A percentile compares a stretch with the other conserved stretches of the same genome.
These are phyloP conservation scores for Andrena hattorfiana DNA, from an alignment of 2,888 invertebrate genomes.

Conservation along the genomic window DNA sequence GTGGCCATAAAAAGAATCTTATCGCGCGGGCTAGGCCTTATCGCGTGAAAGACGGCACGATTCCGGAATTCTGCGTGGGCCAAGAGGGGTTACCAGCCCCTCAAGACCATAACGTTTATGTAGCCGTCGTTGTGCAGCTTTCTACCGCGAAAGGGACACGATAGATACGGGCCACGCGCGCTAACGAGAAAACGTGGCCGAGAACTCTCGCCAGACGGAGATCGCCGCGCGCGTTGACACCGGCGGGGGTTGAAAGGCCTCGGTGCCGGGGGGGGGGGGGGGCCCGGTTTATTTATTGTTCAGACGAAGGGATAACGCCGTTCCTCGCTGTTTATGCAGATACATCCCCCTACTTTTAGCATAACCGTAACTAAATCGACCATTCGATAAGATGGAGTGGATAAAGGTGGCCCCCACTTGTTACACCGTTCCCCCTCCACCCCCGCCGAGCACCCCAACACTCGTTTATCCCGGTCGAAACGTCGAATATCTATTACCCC, in stretches of 20 bases:
- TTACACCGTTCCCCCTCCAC: conserved; percentile 58
- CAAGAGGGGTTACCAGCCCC: conserved; percentile 63
- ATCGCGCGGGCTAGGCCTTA: conserved; percentile 65
- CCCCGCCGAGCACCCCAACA: neutral
- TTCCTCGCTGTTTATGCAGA: conserved; percentile 71
- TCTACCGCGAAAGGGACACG: conserved; percentile 47
- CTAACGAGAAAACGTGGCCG: conserved; percentile 68
- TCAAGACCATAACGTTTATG: conserved; percentile 72
- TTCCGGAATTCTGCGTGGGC: conserved; percentile 65
- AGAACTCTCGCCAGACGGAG: conserved; percentile 23
- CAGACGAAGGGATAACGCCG: conserved; percentile 59
- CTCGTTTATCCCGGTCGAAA: conserved; percentile 56
- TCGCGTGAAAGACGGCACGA: conserved; percentile 71
- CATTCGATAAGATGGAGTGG: conserved; percentile 70
- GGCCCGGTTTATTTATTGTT: conserved; percentile 69
- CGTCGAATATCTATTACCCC: conserved; percentile 64
- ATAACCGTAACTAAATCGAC: conserved; percentile 70
- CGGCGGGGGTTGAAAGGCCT: neutral
- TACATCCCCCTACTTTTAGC: conserved; percentile 58
- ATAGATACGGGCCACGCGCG: conserved; percentile 57
- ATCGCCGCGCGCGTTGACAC: conserved; percentile 30
- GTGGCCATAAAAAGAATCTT: conserved; percentile 66
- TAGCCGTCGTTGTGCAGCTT: conserved; percentile 54
- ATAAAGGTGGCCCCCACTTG: conserved; percentile 71
- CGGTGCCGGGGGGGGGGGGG: conserved; percentile 1